A percentile compares a stretch with the other conserved stretches of the same genome.
phyloP scores from a whole-genome alignment of 2,797 vertebrate species.

The Parambassis ranga region DNA sequence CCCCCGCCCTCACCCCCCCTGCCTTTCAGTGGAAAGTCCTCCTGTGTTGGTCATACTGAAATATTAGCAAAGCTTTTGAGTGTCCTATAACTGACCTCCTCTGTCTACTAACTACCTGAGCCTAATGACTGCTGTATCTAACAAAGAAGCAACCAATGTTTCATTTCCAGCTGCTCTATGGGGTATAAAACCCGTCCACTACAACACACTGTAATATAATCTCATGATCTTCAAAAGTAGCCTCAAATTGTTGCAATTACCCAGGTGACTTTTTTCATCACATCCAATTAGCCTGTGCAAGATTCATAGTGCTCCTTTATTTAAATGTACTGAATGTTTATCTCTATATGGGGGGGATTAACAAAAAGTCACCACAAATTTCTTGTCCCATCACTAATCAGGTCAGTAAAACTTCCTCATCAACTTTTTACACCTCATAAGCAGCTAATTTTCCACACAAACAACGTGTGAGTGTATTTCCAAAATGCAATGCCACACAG shows the following conservation, averaged over 20 bases:
- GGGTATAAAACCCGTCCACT: conserved; percentile 65
- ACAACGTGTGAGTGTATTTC: conserved; percentile 47
- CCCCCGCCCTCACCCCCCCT: conserved; percentile 8
- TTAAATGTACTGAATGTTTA: conserved; percentile 19
- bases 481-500: conserved; percentile 46
- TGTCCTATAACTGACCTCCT: conserved; percentile 66
- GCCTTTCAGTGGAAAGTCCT: conserved; percentile 77
- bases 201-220: conserved; percentile 12
- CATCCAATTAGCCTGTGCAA: conserved; percentile 45
- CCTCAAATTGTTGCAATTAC: conserved; percentile 34
- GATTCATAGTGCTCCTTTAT: conserved; percentile 15
- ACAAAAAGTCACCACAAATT: conserved; percentile 35
- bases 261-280: conserved; percentile 13
- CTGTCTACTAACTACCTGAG: conserved; percentile 61
- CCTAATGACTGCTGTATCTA: conserved; percentile 35
- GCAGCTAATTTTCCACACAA: conserved; percentile 68
- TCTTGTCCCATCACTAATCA: conserved; percentile 38
- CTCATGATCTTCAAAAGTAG: conserved; percentile 10
- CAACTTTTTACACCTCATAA: conserved; percentile 77
- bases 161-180: conserved; percentile 76
- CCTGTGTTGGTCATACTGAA: conserved; percentile 66
- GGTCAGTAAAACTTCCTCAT: conserved; percentile 32
- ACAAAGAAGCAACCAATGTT: conserved; percentile 41
- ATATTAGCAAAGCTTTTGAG: conserved; percentile 61
- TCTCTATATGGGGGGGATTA: conserved; percentile 23